phyloP scores from a whole-genome alignment of 2,797 vertebrate species.

The Tadarida brasiliensis region DNA sequence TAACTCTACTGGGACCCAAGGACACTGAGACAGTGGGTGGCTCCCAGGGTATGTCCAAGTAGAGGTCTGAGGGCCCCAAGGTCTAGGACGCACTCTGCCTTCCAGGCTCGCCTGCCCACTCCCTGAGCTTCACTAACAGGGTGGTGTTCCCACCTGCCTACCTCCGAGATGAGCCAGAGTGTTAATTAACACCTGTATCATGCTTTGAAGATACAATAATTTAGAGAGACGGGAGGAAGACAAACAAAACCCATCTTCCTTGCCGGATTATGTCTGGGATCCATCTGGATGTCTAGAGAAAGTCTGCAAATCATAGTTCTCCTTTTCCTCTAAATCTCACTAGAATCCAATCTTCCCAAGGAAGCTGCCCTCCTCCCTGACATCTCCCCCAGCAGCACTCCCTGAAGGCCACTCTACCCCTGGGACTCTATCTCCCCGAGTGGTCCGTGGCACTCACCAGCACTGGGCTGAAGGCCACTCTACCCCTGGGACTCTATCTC shows the following conservation, averaged over 20 bases:
- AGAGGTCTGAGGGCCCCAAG: neutral
- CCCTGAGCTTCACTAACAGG: constrained; percentile 3
- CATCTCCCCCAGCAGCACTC: neutral
- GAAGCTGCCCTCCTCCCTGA: neutral
- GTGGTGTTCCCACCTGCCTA: constrained; percentile 73
- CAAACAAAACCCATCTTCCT: constrained; percentile 72
- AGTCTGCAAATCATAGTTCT: neutral
- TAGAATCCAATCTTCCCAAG: neutral
- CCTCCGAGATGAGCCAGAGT: constrained; percentile 62
- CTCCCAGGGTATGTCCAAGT: neutral
- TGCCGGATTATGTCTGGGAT: constrained; percentile 63
- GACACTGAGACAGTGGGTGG: neutral
- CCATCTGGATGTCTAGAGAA: constrained; percentile 67
- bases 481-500: neutral
- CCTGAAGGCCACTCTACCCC: neutral
- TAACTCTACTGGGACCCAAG: neutral
- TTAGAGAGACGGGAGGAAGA: constrained; percentile 68
- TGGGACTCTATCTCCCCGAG: neutral
- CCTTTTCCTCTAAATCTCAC: constrained; percentile 32
- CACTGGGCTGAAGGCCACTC: neutral
- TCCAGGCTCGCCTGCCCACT: neutral
- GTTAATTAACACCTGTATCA: constrained; percentile 74
- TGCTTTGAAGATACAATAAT: constrained; percentile 81
- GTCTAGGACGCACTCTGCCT: neutral
- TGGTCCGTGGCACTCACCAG: neutral